Percentiles rank a stretch among this genome's conserved stretches.
These are phyloP conservation scores for Camponotus floridanus DNA, from an alignment of 1,140 invertebrate species.

Conservation along the genomic window DNA sequence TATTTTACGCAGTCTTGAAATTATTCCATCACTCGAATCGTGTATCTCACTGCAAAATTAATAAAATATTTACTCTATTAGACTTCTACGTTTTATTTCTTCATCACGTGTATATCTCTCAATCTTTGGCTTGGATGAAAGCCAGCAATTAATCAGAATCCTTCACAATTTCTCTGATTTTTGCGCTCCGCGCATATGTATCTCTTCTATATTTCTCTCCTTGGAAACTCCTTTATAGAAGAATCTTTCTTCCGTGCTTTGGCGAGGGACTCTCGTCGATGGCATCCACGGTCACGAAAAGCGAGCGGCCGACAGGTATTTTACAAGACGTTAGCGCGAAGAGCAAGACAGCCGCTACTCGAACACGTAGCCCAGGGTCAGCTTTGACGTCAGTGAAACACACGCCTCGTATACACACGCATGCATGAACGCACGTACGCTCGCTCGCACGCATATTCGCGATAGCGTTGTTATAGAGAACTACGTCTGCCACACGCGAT, in stretches of 20 bases:
- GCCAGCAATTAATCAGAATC: conserved; percentile 13
- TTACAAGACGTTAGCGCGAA: conserved; percentile 47
- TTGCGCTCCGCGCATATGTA: neutral
- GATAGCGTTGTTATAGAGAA: neutral
- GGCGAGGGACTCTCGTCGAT: conserved; percentile 22
- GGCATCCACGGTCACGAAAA: conserved; percentile 38
- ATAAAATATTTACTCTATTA: conserved; percentile 10
- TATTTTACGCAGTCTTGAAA: too few species aligned
- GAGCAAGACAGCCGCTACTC: conserved; percentile 14
- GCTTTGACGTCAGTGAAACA: conserved; percentile 82
- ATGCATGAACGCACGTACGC: neutral
- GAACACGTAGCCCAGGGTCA: conserved; percentile 82
- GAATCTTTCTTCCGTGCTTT: neutral
- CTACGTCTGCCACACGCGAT: neutral
- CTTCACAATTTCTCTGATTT: neutral
- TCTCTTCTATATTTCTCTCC: neutral
- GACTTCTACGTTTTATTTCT: neutral
- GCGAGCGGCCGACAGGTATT: conserved; percentile 49
- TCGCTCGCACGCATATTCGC: neutral
- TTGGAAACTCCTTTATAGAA: neutral
- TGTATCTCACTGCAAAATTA: conserved; percentile 11
- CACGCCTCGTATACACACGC: conserved; percentile 49
- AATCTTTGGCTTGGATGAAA: conserved; percentile 6
- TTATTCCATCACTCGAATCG: neutral
- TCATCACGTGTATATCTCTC: neutral